These are phyloP conservation scores for Ceraclea dissimilis DNA, from an alignment of 2,888 invertebrate genomes.

Conservation along the genomic window DNA sequence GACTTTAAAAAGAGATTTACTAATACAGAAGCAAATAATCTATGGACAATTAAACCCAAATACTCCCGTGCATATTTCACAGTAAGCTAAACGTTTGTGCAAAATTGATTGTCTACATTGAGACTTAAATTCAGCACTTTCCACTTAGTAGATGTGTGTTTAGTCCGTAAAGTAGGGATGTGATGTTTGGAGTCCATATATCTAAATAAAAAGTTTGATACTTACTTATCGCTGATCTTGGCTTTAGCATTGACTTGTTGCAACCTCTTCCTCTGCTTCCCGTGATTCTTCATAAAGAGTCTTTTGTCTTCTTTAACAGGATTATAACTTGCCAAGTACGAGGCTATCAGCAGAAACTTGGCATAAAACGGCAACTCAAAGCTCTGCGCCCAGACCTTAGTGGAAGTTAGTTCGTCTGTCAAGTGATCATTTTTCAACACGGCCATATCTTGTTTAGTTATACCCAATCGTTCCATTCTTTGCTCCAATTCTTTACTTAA, in stretches of 20 bases:
- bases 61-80: too few species aligned
- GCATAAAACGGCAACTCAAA: conserved; percentile 83
- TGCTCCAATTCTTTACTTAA: conserved; percentile 12
- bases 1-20: too few species aligned
- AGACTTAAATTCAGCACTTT: too few species aligned
- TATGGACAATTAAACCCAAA: too few species aligned
- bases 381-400: conserved; percentile 54
- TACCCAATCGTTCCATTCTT: conserved; percentile 20
- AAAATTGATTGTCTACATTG: too few species aligned
- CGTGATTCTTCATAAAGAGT: conserved; percentile 74
- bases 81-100: too few species aligned
- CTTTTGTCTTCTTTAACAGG: conserved; percentile 81
- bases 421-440: conserved; percentile 32
- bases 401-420: conserved; percentile 42
- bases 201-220: too few species aligned
- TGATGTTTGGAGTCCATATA: too few species aligned
- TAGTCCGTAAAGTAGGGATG: too few species aligned
- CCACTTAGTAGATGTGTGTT: too few species aligned
- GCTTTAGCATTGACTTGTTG: conserved; percentile 55
- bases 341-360: conserved; percentile 82
- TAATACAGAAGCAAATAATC: too few species aligned
- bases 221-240: conserved; percentile 41
- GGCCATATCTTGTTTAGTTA: conserved; percentile 14
- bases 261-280: conserved; percentile 60
- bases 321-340: conserved; percentile 89